These are phyloP conservation scores for Dasysyrphus albostriatus DNA, from an alignment of 2,888 invertebrate genomes.

Conservation along the genomic window DNA sequence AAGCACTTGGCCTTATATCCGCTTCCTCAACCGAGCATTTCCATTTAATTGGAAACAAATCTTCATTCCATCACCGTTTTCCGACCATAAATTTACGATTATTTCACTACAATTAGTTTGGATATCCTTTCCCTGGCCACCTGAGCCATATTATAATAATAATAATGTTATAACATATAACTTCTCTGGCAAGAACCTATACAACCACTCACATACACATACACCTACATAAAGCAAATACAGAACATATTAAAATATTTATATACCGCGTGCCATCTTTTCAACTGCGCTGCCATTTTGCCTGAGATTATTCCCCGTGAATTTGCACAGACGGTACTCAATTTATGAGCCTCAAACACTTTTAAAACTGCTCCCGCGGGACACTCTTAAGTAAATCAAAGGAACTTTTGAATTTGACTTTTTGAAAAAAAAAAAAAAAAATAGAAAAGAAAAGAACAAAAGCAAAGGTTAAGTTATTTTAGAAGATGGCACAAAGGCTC, in stretches of 20 bases:
- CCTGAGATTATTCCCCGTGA: conserved; percentile 68
- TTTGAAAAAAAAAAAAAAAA: conserved; percentile 28
- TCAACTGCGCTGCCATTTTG: conserved; percentile 64
- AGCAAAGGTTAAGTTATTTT: neutral
- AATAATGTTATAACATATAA: conserved; percentile 20
- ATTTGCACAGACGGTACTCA: conserved; percentile 59
- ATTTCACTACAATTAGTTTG: conserved; percentile 75
- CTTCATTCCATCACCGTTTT: conserved; percentile 69
- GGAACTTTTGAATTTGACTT: conserved; percentile 66
- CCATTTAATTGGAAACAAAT: conserved; percentile 75
- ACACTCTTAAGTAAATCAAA: conserved; percentile 74
- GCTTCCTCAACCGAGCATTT: conserved; percentile 60
- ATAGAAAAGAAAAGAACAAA: conserved; percentile 37
- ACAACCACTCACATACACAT: neutral
- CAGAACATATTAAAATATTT: neutral
- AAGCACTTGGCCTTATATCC: conserved; percentile 67
- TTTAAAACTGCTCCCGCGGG: conserved; percentile 75
- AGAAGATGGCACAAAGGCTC: conserved; percentile 7
- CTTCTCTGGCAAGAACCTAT: neutral
- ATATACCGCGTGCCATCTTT: conserved; percentile 31
- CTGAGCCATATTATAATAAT: conserved; percentile 7
- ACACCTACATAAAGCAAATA: neutral
- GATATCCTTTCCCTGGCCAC: conserved; percentile 22
- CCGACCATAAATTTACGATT: conserved; percentile 75
- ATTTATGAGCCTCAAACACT: conserved; percentile 72